Base-by-base conservation (phyloP, 2,888 invertebrate species). In the Pyrrhia umbra region DNA sequence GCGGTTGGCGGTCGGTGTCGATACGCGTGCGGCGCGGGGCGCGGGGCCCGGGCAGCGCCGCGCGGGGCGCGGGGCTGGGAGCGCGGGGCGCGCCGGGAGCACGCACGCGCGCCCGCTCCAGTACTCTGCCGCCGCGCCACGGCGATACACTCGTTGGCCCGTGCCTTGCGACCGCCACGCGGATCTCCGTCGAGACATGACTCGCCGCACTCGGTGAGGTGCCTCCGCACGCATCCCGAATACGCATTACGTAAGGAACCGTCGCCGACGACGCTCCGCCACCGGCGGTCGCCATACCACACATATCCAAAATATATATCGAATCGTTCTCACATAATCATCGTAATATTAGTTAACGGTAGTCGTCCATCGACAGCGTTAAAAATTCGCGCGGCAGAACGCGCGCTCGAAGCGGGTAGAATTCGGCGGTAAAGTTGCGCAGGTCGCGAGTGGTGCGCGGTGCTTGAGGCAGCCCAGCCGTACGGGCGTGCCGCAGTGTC, bases 1-100 rank as follows among this genome's bases (percentile, higher is more conserved):
- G 93, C 88, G 90, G 90, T 88, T 84, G 90, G 87, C 87, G 87
- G 87, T 86, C 87, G 90, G 90, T 93, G 92, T 92, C 93, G 88
- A 92, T 92, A 92, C 89, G 91, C 87, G 90, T 87, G 88, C 87
- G 86, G 82, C 80, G 78, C 74, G 70, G 77, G 78, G 70, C 66
- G 65, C 69, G 69, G 80, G 73, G 77, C 77, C 70, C 79, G 74
- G 71, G 72, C 73, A 78, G 79, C 58, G 68, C n/a, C 75, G 68
- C 68, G 72, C 77, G 72, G 80, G 75, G 66, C 76, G 71, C 72
- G 77, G 68, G 56, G 66, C 43, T 75, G 83, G 82, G 77, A 71
- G 84, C 82, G 85, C 81, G 84, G 73, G 82, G 83, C 85, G 73
- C 76, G 73, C 77, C 71, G 74, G 82, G 79, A 64, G 42, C 65